Conservation (phyloP, 2,797 vertebrate genomes). For the Amazonetta brasiliensis region DNA sequence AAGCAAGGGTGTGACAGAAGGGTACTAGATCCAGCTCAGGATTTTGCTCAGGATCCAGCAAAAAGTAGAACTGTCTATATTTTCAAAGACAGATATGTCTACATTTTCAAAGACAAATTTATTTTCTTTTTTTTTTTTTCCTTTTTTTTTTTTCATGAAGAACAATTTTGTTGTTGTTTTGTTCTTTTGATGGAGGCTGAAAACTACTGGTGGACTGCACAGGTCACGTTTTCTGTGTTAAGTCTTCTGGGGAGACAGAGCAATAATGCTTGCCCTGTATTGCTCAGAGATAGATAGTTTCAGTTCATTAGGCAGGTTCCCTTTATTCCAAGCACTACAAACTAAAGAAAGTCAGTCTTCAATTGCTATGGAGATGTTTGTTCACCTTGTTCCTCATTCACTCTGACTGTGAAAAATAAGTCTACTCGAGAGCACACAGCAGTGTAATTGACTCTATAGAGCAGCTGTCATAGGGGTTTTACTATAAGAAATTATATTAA, state of each 20-base stretch:
- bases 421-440: conserved; percentile 31
- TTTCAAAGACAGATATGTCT: too few relatives aligned
- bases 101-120: background rate
- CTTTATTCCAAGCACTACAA: conserved; percentile 45
- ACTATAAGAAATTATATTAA: conserved; percentile 72
- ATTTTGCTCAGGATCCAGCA: background rate
- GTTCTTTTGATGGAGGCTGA: background rate
- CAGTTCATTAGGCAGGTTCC: conserved; percentile 44
- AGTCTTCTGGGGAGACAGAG: background rate
- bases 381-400: conserved; percentile 58
- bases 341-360: conserved; percentile 44
- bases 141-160: background rate
- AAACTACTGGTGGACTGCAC: background rate
- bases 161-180: background rate
- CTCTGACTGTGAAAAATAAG: conserved; percentile 61
- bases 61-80: background rate
- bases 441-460: conserved; percentile 68
- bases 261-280: background rate
- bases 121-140: background rate
- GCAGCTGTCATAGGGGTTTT: conserved; percentile 63
- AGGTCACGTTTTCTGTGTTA: background rate
- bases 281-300: conserved; percentile 39
- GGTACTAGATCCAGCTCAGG: background rate
- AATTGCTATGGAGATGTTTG: conserved; percentile 53
- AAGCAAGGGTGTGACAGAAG: fast-evolving